Evolutionary conservation across 2,888 invertebrate species (phyloP).

Genomic region (Dendrolimus houi): DNA sequence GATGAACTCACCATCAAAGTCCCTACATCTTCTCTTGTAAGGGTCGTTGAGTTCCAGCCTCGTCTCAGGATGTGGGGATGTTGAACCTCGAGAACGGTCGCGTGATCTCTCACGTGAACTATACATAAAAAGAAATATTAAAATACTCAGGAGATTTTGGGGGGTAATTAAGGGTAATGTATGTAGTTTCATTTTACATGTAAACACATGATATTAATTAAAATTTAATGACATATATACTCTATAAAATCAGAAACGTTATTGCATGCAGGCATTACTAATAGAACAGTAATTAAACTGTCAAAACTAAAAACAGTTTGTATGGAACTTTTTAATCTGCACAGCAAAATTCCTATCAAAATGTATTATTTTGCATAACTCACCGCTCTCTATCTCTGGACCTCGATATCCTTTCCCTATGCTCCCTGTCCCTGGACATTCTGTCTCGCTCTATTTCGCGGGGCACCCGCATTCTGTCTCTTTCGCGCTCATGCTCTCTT

Average conservation of each 20-base stretch:
- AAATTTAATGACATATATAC: no score
- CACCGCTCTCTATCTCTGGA: slow-evolving; percentile 61
- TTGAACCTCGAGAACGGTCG: slow-evolving; percentile 44
- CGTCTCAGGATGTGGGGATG: slow-evolving; percentile 42
- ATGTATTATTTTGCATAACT: slow-evolving; percentile 8
- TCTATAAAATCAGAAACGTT: no score
- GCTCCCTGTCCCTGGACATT: slow-evolving; percentile 62
- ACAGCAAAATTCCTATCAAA: no score
- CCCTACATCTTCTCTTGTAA: slow-evolving; percentile 84
- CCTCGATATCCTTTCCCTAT: slow-evolving; percentile 50
- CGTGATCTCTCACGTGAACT: slow-evolving; percentile 56
- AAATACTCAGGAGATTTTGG: neutral
- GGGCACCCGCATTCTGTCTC: slow-evolving; percentile 44
- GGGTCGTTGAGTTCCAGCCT: slow-evolving; percentile 46
- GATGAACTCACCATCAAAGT: slow-evolving; percentile 85
- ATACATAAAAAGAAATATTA: neutral
- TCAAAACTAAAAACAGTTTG: no score
- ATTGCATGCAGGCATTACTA: no score
- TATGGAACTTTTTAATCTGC: no score
- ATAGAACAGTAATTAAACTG: no score
- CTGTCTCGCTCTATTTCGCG: slow-evolving; percentile 62
- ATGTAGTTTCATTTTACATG: no score
- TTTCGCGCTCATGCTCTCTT: slow-evolving; percentile 43
- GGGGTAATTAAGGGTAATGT: no score
- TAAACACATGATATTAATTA: no score